phyloP scores from a whole-genome alignment of 2,797 vertebrate genomes.

The Nasua narica region DNA sequence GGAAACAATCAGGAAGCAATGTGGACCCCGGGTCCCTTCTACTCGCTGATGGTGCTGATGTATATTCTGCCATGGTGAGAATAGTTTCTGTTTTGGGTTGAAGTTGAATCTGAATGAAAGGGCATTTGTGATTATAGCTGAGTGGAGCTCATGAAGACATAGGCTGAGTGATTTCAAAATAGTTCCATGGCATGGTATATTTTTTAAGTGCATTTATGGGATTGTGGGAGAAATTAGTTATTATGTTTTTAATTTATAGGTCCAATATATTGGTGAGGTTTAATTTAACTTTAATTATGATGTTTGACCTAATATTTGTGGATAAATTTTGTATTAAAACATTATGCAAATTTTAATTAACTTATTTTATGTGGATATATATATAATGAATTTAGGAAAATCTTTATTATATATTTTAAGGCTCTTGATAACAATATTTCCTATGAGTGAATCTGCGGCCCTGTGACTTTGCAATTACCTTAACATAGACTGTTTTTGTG shows the following conservation, averaged over 20 bases:
- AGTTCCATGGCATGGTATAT: not conserved
- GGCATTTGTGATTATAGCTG: not conserved
- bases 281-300: constrained; percentile 11
- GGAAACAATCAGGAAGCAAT: not conserved
- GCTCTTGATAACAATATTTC: not conserved
- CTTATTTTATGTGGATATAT: not conserved
- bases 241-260: not conserved
- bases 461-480: not conserved
- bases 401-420: not conserved
- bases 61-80: not conserved
- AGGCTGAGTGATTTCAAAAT: not conserved
- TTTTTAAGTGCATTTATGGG: not conserved
- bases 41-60: not conserved
- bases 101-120: not conserved
- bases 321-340: not conserved
- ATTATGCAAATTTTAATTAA: constrained; percentile 2
- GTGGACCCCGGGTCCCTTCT: not conserved
- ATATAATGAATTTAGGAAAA: not conserved
- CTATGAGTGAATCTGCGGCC: not conserved
- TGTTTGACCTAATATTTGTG: not conserved
- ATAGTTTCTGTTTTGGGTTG: not conserved
- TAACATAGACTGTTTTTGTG: not conserved
- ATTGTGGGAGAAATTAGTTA: not conserved
- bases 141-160: not conserved
- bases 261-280: not conserved